Evolutionary conservation across 2,888 invertebrate species (phyloP), one percentile per base, ranked within the genome.

Genomic region (Alloplasta piceator): DNA sequence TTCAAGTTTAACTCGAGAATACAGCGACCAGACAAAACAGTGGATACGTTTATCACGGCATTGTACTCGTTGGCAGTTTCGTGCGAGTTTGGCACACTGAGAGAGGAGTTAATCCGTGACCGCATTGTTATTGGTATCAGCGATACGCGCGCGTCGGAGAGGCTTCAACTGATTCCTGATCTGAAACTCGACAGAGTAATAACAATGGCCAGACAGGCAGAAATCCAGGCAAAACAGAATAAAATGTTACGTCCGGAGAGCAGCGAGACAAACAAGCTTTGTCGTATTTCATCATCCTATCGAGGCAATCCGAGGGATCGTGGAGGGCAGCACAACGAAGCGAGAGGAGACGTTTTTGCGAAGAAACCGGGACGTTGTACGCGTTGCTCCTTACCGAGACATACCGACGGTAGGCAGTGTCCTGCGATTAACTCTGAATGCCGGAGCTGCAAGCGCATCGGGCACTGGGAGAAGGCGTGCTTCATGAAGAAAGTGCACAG

Each of bases 61-160:
- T 67, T 88, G 12, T 80, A 88, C 50, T 76, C 77, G 3, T 55
- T 87, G 26, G 86, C 85, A 0, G 80, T 83, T n/a, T 26, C 73
- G n/a, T 88, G 86, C 55, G 82, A 88, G 0, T 88, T 83, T 61
- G 85, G 85, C 1, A 26, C 50, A 1, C 61, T 88, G 9, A 82
- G 82, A 61, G 83, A 87, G 1, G 82, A 86, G 10, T 64, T 89
- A 4, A 87, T 88, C 6, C 78, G 88, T 46, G 88, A 88, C 61
- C 68, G 84, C 26, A 88, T 89, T 46, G 83, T 86, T 3, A 86
- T 87, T 7, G 88, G 87, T 1, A 73, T 89, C 50, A 10, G 16
- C 14, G 86, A 88, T 43, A 26, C 36, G 6, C 79, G 70, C 74
- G 78, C 84, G 1, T 83, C 82, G 6, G 86, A 88, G 73, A 77